These are phyloP conservation scores for Germaria angustata DNA, from an alignment of 2,888 invertebrate species.

Conservation along the genomic window DNA sequence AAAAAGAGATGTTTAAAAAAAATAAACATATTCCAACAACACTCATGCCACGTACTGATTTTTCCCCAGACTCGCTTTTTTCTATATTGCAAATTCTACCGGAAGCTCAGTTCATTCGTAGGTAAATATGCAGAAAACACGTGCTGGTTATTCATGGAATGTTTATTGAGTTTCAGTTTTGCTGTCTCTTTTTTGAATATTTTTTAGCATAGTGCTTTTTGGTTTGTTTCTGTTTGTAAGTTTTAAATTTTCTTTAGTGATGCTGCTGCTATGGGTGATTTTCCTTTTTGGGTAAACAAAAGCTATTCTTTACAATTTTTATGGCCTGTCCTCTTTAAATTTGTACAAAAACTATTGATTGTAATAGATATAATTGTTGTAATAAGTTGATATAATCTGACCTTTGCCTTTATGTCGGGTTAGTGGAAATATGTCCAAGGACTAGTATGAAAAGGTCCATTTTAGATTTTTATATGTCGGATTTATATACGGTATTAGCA, in stretches of 20 bases:
- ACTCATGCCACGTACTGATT: background rate
- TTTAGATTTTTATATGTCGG: too few species aligned
- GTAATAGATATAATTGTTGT: too few species aligned
- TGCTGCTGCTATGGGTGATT: background rate
- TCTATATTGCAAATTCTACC: slow-evolving; percentile 25
- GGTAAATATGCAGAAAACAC: slow-evolving; percentile 62
- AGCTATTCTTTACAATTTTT: too few species aligned
- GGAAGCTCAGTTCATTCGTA: slow-evolving; percentile 58
- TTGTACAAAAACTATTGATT: too few species aligned
- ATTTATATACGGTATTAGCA: too few species aligned
- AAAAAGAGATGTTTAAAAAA: background rate
- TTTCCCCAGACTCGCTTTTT: background rate
- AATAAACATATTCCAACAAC: slow-evolving; percentile 12
- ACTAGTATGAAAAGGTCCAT: too few species aligned
- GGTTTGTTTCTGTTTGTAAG: background rate
- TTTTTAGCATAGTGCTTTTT: background rate
- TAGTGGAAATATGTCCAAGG: too few species aligned
- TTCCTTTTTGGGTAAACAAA: too few species aligned
- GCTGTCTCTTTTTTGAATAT: background rate
- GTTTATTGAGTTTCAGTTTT: slow-evolving; percentile 51
- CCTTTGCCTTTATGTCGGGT: too few species aligned
- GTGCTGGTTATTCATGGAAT: slow-evolving; percentile 57
- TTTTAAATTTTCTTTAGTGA: background rate
- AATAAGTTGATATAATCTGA: too few species aligned
- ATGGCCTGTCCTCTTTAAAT: too few species aligned